Evolutionary conservation across 2,797 vertebrate genomes (phyloP).

Genomic region (Tinamus major): DNA sequence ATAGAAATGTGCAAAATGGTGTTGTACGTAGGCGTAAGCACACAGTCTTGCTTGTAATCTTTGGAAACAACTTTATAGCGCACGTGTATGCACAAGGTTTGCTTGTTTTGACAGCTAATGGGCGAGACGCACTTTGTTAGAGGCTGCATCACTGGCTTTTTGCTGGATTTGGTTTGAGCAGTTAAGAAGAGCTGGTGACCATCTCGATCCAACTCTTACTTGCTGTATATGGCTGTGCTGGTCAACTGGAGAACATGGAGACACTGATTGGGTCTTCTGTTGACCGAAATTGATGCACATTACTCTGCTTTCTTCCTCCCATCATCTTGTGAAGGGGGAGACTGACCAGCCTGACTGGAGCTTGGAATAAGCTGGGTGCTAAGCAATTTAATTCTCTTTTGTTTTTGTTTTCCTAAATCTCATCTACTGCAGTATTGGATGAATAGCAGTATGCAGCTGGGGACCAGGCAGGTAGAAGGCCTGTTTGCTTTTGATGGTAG

Average conservation of each 20-base stretch:
- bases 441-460: not conserved
- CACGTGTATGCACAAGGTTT: not conserved
- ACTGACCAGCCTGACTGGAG: not conserved
- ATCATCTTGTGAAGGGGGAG: rapidly evolving
- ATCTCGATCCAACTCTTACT: not conserved
- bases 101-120: not conserved
- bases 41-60: not conserved
- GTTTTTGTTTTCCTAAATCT: not conserved
- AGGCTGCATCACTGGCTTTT: not conserved
- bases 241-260: not conserved
- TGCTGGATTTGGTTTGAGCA: not conserved
- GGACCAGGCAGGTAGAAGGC: not conserved
- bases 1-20: not conserved
- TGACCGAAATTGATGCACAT: not conserved
- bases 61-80: not conserved
- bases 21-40: not conserved
- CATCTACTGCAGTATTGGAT: not conserved
- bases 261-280: rapidly evolving
- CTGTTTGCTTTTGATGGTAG: not conserved
- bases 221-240: rapidly evolving
- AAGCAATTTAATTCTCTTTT: not conserved
- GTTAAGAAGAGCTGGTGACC: not conserved
- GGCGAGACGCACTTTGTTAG: not conserved
- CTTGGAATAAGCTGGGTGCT: rapidly evolving
- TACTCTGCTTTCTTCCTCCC: not conserved